Base-by-base conservation (phyloP, 2,888 invertebrate species). In the Diarsia dahlii region DNA sequence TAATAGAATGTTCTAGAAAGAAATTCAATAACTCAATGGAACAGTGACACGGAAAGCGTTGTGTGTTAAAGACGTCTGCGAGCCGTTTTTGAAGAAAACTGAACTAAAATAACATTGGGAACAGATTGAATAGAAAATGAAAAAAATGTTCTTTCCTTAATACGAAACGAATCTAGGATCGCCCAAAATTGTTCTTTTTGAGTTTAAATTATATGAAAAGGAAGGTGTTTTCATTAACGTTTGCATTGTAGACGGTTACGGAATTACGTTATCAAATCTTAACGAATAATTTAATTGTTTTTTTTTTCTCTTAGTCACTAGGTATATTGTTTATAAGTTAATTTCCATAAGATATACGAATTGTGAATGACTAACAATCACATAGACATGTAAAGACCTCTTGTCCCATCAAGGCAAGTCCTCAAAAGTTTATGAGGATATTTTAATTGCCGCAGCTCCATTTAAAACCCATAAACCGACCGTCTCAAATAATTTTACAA, bases 401-500 rank as follows among this genome's bases (percentile, higher is more conserved):
- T 58, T 62, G 34, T 69, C 52, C 70, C n/a, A 66, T 56, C 65
- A 69, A 79, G 71, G 20, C 71, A 58, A 72, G 64, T 52, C 71
- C 56, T 74, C 54, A 71, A 71, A 23, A 4, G 39, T 39, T 39
- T 39, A 39, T 39, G 39, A 8, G 34, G 45, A 71, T 54, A 52
- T 80, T 78, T 80, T 87, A 87, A 88, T 87, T 87, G 66, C 79
- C 63, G 50, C 64, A 70, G 67, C 84, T 73, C 84, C 78, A 84
- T 88, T 86, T 73, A 67, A 75, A 69, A n/a, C 66, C 54, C 70
- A 77, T 81, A 86, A 88, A 89, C 89, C 73, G 82, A 78, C 75
- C 84, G 74, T 88, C 85, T 82, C 88, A 86, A 89, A 81, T 84
- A 88, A 88, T 91, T 89, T 87, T 85, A 89, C 88, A 90, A 89